phyloP scores from a whole-genome alignment of 2,888 invertebrate species.

The Sycophila texana region DNA sequence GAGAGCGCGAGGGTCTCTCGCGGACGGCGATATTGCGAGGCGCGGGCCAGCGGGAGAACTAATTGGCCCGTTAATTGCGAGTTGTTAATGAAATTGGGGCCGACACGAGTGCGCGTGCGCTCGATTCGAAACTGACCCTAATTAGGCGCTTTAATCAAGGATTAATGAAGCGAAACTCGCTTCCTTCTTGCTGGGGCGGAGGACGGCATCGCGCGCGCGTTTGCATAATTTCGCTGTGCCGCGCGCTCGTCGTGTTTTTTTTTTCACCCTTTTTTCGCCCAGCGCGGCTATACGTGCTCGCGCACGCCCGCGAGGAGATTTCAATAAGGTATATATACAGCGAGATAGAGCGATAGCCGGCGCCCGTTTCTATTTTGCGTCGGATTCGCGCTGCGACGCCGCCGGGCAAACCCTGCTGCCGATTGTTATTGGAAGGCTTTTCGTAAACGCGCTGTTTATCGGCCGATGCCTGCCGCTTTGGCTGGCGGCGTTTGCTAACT shows the following conservation, averaged over 20 bases:
- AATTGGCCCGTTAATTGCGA: constrained; percentile 51
- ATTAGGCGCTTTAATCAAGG: constrained; percentile 57
- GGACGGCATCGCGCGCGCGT: neutral
- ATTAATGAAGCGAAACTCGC: constrained; percentile 55
- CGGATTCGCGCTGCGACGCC: too few species aligned
- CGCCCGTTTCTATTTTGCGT: too few species aligned
- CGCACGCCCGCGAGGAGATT: constrained; percentile 47
- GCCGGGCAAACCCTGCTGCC: too few species aligned
- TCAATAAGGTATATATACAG: neutral
- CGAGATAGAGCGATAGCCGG: too few species aligned
- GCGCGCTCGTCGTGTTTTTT: neutral
- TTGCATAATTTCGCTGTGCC: constrained; percentile 18
- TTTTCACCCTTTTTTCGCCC: neutral
- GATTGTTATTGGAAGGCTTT: neutral
- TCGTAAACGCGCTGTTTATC: constrained; percentile 1
- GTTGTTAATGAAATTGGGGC: constrained; percentile 46
- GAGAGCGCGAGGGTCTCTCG: neutral
- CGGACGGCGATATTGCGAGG: neutral
- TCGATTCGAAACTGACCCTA: constrained; percentile 56
- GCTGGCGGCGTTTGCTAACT: too few species aligned
- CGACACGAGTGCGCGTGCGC: constrained; percentile 22
- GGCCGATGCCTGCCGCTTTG: too few species aligned
- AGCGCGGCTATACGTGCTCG: neutral
- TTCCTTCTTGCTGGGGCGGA: constrained; percentile 13
- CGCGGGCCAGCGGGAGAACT: constrained; percentile 18